Conservation (phyloP, 2,888 invertebrate genomes). For the Piscicola geometra region DNA sequence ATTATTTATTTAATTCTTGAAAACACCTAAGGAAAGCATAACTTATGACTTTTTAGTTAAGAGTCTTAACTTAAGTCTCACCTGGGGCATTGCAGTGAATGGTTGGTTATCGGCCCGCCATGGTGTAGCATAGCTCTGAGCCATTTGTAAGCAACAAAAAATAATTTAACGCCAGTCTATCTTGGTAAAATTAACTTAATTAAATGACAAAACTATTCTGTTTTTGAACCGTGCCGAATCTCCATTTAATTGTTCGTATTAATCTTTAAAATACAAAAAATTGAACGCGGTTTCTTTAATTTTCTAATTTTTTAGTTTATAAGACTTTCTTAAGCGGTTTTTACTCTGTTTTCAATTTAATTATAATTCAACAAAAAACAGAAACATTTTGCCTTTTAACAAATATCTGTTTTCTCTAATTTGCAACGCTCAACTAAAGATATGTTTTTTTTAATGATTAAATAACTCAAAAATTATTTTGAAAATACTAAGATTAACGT, state of each 20-base stretch:
- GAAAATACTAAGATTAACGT: background rate
- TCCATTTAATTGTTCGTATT: background rate
- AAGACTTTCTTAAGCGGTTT: background rate
- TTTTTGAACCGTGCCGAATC: background rate
- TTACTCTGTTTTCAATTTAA: slow-evolving; percentile 6
- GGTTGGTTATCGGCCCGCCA: slow-evolving; percentile 32
- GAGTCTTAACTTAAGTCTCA: no score
- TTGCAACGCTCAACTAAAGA: background rate
- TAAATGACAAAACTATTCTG: background rate
- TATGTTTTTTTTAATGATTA: no score
- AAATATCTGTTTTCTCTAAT: background rate
- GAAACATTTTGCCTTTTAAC: slow-evolving; percentile 3
- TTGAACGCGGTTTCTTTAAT: background rate
- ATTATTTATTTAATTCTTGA: no score
- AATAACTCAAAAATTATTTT: background rate
- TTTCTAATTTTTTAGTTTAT: background rate
- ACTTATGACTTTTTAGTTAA: no score
- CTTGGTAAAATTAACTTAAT: background rate
- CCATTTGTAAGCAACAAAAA: slow-evolving; percentile 25
- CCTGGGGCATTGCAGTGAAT: slow-evolving; percentile 32
- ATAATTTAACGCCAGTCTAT: background rate
- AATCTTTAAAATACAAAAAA: background rate
- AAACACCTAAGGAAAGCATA: no score
- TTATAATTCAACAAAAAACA: slow-evolving; percentile 8
- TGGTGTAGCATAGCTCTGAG: slow-evolving; percentile 33